These are phyloP conservation scores for Lamproptera curius DNA, from an alignment of 2,888 invertebrate genomes.

Conservation along the genomic window DNA sequence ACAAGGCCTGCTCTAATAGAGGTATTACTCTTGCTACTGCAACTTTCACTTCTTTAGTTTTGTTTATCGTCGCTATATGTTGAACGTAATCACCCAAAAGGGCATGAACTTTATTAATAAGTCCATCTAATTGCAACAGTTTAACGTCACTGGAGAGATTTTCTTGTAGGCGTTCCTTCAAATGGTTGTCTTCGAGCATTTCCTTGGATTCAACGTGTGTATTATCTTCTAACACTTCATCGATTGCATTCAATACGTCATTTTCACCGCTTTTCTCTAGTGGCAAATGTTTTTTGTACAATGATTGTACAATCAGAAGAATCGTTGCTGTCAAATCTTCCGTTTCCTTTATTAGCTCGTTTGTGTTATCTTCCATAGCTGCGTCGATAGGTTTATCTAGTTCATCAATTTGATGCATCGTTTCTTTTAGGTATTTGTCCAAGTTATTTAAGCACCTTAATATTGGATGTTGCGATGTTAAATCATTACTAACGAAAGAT, in stretches of 20 bases:
- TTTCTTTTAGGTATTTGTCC: conserved; percentile 43
- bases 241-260: conserved; percentile 55
- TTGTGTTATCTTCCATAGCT: conserved; percentile 38
- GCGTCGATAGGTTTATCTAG: conserved; percentile 40
- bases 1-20: conserved; percentile 86
- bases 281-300: conserved; percentile 65
- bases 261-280: conserved; percentile 38
- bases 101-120: conserved; percentile 57
- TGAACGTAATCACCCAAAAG: conserved; percentile 64
- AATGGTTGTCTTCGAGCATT: conserved; percentile 79
- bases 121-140: conserved; percentile 73
- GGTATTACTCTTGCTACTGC: conserved; percentile 77
- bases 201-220: conserved; percentile 67
- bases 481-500: conserved; percentile 31
- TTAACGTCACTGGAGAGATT: conserved; percentile 80
- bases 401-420: conserved; percentile 36
- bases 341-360: conserved; percentile 30
- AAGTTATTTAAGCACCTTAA: conserved; percentile 48
- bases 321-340: conserved; percentile 60
- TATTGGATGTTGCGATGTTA: conserved; percentile 49
- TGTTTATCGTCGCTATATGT: conserved; percentile 43
- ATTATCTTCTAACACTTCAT: conserved; percentile 52
- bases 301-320: conserved; percentile 51
- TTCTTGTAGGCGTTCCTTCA: conserved; percentile 81
- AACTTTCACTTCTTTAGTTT: conserved; percentile 43